Percentiles rank a stretch among this genome's conserved stretches.
phyloP scores from a whole-genome alignment of 2,797 vertebrate genomes.

The Sphenopsis melanotis region DNA sequence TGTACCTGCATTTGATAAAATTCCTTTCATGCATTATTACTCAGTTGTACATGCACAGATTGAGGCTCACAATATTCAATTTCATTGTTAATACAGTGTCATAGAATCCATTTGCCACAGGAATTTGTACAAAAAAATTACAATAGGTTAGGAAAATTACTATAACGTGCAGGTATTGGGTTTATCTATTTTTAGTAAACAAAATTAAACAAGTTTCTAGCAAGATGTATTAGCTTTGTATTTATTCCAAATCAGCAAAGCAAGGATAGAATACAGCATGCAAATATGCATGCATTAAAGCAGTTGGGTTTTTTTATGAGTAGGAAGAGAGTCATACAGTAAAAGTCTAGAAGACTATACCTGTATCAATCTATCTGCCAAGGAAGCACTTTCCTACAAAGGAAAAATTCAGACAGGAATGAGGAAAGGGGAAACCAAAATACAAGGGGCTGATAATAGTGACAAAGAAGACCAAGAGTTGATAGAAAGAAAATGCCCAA shows the following conservation, averaged over 20 bases:
- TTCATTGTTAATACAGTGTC: constrained; percentile 65
- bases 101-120: constrained; percentile 38
- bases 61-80: constrained; percentile 4
- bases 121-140: constrained; percentile 42
- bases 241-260: constrained; percentile 55
- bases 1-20: constrained; percentile 55
- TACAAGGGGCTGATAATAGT: constrained; percentile 76
- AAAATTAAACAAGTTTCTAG: constrained; percentile 54
- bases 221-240: constrained; percentile 39
- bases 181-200: constrained; percentile 54
- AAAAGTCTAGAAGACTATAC: constrained; percentile 84
- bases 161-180: constrained; percentile 61
- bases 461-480: constrained; percentile 72
- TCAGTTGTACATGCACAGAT: constrained; percentile 73
- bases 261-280: constrained; percentile 67
- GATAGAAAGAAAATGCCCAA: constrained; percentile 78
- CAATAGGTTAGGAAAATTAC: constrained; percentile 65
- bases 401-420: constrained; percentile 89
- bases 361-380: constrained; percentile 99
- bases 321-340: constrained; percentile 38
- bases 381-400: constrained; percentile 99
- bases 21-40: constrained; percentile 77
- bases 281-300: constrained; percentile 74
- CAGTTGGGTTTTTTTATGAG: constrained; percentile 11
- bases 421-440: constrained; percentile 77